These are phyloP conservation scores for Spea hammondii DNA, from an alignment of 2,797 vertebrate genomes.

Conservation along the genomic window DNA sequence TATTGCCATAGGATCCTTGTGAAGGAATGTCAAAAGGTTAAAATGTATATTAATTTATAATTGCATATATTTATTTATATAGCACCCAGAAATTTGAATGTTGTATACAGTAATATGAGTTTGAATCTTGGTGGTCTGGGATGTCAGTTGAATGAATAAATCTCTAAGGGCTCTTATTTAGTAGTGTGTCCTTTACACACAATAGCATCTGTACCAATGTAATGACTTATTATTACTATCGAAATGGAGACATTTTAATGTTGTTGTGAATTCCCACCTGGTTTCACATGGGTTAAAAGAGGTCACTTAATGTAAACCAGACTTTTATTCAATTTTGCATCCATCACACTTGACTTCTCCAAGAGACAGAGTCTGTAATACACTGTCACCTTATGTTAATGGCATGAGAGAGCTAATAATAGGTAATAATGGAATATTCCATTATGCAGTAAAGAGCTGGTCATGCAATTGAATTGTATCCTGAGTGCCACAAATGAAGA, in stretches of 20 bases:
- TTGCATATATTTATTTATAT: too few relatives aligned
- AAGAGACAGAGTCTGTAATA: conserved; percentile 50
- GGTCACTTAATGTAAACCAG: conserved; percentile 51
- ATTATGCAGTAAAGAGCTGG: conserved; percentile 33
- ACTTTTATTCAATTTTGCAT: conserved; percentile 54
- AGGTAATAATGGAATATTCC: conserved; percentile 46
- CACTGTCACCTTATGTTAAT: conserved; percentile 54
- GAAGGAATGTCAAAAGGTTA: too few relatives aligned
- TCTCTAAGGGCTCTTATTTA: too few relatives aligned
- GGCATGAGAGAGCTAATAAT: conserved; percentile 41
- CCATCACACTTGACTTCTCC: conserved; percentile 50
- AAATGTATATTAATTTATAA: too few relatives aligned
- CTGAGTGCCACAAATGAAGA: conserved; percentile 7
- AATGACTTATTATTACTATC: too few relatives aligned
- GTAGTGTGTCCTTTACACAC: too few relatives aligned
- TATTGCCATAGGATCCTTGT: too few relatives aligned
- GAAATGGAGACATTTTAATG: neutral
- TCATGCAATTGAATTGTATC: conserved; percentile 39
- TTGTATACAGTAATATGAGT: too few relatives aligned
- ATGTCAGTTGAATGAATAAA: too few relatives aligned
- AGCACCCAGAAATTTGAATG: too few relatives aligned
- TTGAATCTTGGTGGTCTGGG: too few relatives aligned
- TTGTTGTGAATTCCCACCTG: conserved; percentile 8
- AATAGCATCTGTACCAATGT: too few relatives aligned
- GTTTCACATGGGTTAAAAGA: conserved; percentile 18